These are phyloP conservation scores for Nasonia oneida DNA, from an alignment of 2,888 invertebrate species.

Conservation along the genomic window DNA sequence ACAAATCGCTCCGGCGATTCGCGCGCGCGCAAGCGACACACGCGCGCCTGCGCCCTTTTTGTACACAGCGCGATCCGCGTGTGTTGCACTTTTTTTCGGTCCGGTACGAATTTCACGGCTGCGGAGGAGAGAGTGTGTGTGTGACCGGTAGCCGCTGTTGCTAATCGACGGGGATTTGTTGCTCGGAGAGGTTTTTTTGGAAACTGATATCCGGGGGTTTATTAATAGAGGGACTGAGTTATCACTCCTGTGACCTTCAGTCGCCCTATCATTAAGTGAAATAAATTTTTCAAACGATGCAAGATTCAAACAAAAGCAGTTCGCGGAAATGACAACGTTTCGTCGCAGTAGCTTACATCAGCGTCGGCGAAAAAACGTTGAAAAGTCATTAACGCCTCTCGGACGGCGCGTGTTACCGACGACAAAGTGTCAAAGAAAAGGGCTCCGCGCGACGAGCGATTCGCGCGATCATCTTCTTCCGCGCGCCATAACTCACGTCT, in stretches of 20 bases:
- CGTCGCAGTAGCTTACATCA: not conserved
- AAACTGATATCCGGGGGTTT: too few relatives aligned
- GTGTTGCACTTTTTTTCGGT: conserved; percentile 32
- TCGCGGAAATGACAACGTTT: conserved; percentile 29
- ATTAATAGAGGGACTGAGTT: too few relatives aligned
- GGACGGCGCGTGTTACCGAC: not conserved
- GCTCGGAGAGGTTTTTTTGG: not conserved
- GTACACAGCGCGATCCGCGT: not conserved
- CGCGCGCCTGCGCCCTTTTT: conserved; percentile 28
- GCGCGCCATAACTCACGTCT: conserved; percentile 66
- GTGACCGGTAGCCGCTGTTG: not conserved
- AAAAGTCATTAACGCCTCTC: conserved; percentile 42
- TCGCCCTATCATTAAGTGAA: too few relatives aligned
- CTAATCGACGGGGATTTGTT: conserved; percentile 50
- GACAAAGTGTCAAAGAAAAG: conserved; percentile 41
- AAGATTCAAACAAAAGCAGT: not conserved
- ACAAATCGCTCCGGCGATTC: conserved; percentile 77
- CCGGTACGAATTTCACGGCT: not conserved
- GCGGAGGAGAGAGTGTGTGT: not conserved
- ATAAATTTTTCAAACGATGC: not conserved
- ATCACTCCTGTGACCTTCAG: not conserved
- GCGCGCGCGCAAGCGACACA: not conserved
- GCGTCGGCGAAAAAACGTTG: not conserved
- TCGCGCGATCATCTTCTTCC: conserved; percentile 61
- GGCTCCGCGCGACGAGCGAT: not conserved